These are phyloP conservation scores for Matsumyia berberina DNA, from an alignment of 2,888 invertebrate species.

Conservation along the genomic window DNA sequence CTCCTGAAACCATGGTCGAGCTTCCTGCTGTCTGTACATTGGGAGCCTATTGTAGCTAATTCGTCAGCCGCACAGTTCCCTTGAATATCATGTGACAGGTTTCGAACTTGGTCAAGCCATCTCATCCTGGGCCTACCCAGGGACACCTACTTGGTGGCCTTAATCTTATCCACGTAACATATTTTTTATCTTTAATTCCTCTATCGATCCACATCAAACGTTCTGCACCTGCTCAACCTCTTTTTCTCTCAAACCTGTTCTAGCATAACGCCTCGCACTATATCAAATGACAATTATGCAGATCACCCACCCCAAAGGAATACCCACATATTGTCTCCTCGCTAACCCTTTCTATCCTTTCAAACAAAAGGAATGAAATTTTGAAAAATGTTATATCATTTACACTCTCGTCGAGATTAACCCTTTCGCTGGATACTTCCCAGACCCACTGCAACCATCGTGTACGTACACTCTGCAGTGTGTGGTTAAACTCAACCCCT, in stretches of 20 bases:
- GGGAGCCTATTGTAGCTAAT: no score
- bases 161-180: no score
- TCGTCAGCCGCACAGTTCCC: no score
- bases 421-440: slow-evolving; percentile 50
- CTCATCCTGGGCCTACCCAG: no score
- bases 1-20: no score
- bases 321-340: neutral
- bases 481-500: slow-evolving; percentile 28
- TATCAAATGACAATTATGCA: slow-evolving; percentile 70
- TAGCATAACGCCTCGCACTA: slow-evolving; percentile 37
- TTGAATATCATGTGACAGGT: no score
- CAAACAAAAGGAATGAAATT: slow-evolving; percentile 46
- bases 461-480: slow-evolving; percentile 7
- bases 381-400: slow-evolving; percentile 61
- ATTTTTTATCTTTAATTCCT: no score
- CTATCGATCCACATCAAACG: no score
- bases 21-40: no score
- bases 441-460: neutral
- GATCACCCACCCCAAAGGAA: slow-evolving; percentile 18
- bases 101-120: no score
- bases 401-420: slow-evolving; percentile 54
- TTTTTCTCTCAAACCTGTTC: slow-evolving; percentile 43
- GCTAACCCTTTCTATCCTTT: slow-evolving; percentile 50
- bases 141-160: no score
- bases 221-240: slow-evolving; percentile 1